Conservation (phyloP, 2,797 vertebrate species). For the Chiloscyllium punctatum region DNA sequence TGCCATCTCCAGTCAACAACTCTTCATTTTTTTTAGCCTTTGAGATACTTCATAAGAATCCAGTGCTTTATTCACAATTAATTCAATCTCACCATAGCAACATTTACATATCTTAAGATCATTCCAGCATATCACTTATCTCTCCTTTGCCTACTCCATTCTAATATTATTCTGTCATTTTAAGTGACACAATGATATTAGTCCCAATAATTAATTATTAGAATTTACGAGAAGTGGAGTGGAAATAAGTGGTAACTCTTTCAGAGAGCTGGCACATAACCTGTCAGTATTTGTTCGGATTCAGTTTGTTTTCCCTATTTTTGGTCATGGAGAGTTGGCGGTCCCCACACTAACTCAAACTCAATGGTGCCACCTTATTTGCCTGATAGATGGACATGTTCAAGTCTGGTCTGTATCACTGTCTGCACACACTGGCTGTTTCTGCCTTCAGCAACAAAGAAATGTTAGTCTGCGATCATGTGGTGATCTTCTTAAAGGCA, state of each 20-base stretch:
- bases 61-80: background rate
- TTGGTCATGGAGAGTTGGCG: background rate
- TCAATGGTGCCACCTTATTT: background rate
- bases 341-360: background rate
- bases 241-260: background rate
- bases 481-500: background rate
- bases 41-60: background rate
- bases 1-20: slow-evolving; percentile 14
- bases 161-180: background rate
- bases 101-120: background rate
- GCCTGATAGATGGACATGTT: background rate
- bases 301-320: background rate
- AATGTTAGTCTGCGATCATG: background rate
- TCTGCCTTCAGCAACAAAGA: background rate
- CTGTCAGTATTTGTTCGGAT: background rate
- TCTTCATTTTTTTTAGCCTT: background rate
- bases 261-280: background rate
- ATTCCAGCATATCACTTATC: background rate
- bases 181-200: too few species aligned
- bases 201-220: background rate
- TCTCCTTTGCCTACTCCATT: background rate
- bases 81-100: background rate
- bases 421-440: background rate
- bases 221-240: too few species aligned
- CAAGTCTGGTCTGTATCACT: background rate